Evolutionary conservation across 1,140 invertebrate species (phyloP).

Genomic region (Chrysopa pallens): DNA sequence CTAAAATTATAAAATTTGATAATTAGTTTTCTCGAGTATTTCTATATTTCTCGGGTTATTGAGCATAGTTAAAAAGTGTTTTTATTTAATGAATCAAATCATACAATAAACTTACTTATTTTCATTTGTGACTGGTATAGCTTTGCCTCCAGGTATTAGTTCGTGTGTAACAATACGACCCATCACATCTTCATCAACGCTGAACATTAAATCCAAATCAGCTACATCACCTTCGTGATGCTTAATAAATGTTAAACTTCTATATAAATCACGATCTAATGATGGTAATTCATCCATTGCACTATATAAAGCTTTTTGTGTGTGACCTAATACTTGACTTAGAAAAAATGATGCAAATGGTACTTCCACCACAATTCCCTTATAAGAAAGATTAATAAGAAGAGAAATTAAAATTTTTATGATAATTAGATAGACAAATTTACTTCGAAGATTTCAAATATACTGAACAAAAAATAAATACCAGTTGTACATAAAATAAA

Average conservation of each 20-base stretch:
- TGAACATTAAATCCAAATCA: conserved; percentile 91
- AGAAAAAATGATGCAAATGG: conserved; percentile 98
- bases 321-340: conserved; percentile 87
- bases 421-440: no score
- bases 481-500: no score
- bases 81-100: neutral
- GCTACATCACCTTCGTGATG: conserved; percentile 88
- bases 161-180: conserved; percentile 82
- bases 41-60: no score
- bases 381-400: conserved; percentile 13
- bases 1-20: conserved; percentile 28
- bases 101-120: conserved; percentile 68
- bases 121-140: conserved; percentile 85
- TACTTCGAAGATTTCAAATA: no score
- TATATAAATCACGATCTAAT: conserved; percentile 88
- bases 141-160: conserved; percentile 82
- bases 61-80: no score
- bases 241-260: conserved; percentile 92
- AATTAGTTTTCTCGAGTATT: conserved; percentile 2
- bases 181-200: conserved; percentile 88
- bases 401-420: neutral
- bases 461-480: no score
- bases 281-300: conserved; percentile 95
- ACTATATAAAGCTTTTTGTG: conserved; percentile 81
- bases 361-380: conserved; percentile 96